These are phyloP conservation scores for Nothocercus nigrocapillus DNA, from an alignment of 2,113 vertebrate species.

Conservation along the genomic window DNA sequence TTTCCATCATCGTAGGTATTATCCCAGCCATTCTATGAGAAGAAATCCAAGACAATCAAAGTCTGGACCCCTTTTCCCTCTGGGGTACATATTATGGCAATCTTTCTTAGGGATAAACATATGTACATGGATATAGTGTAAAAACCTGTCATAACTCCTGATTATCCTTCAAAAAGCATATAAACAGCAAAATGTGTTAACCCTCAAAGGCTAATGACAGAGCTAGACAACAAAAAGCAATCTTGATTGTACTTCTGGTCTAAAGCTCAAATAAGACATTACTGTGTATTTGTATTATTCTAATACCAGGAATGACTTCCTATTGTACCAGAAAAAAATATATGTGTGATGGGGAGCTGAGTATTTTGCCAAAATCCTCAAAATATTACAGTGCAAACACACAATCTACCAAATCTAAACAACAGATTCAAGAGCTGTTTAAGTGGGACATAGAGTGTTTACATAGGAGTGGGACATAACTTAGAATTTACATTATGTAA, in stretches of 20 bases:
- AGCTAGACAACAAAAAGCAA: neutral
- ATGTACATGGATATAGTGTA: neutral
- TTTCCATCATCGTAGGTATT: neutral
- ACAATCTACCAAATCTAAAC: neutral
- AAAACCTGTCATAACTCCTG: neutral
- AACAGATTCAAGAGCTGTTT: neutral
- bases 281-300: neutral
- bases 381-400: neutral
- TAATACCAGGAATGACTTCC: neutral
- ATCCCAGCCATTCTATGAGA: neutral
- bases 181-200: neutral
- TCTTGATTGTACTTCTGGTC: neutral
- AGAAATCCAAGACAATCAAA: neutral
- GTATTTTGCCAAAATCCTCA: neutral
- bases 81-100: neutral
- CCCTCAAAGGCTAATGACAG: neutral
- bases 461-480: no score
- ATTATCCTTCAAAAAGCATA: neutral
- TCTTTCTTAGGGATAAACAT: neutral
- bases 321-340: neutral
- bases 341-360: neutral
- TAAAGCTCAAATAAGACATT: neutral
- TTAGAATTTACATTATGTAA: neutral
- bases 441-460: neutral
- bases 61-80: neutral